These are phyloP conservation scores for Picathartes gymnocephalus DNA, from an alignment of 2,113 vertebrate genomes.

Conservation along the genomic window DNA sequence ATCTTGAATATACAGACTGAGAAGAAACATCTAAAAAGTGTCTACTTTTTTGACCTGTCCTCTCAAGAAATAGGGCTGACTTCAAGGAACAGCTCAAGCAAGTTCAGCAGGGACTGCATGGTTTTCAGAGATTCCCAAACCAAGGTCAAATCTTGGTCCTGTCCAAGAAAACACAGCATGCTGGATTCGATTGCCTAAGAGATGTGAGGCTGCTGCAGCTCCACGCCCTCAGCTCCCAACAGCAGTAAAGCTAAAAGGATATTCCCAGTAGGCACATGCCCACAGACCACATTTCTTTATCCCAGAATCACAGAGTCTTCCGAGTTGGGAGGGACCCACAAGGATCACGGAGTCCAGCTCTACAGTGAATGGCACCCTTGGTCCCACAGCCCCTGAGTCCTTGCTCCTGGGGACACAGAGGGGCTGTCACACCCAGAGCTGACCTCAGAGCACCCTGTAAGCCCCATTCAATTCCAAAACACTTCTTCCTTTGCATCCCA, in stretches of 20 bases:
- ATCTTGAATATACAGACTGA: not conserved
- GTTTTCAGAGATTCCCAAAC: not conserved
- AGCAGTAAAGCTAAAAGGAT: not conserved
- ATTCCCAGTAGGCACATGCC: not conserved
- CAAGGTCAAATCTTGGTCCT: not conserved
- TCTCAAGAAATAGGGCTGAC: not conserved
- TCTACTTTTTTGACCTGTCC: not conserved
- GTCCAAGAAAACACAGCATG: not conserved
- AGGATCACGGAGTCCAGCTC: not conserved
- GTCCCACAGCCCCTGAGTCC: not conserved
- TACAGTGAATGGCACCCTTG: no score
- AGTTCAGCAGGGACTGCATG: not conserved
- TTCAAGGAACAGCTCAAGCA: not conserved
- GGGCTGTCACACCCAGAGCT: not conserved
- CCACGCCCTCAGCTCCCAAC: not conserved
- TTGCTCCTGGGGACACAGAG: not conserved
- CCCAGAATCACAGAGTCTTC: not conserved
- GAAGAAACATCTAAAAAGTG: not conserved
- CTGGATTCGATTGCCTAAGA: not conserved
- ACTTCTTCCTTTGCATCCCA: not conserved
- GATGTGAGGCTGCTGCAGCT: not conserved
- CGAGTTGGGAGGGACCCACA: rapidly evolving
- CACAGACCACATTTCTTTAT: rapidly evolving
- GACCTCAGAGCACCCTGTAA: not conserved
- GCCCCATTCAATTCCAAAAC: not conserved